Evolutionary conservation across 2,113 vertebrate genomes (phyloP).

Genomic region (Oncorhynchus kisutch): DNA sequence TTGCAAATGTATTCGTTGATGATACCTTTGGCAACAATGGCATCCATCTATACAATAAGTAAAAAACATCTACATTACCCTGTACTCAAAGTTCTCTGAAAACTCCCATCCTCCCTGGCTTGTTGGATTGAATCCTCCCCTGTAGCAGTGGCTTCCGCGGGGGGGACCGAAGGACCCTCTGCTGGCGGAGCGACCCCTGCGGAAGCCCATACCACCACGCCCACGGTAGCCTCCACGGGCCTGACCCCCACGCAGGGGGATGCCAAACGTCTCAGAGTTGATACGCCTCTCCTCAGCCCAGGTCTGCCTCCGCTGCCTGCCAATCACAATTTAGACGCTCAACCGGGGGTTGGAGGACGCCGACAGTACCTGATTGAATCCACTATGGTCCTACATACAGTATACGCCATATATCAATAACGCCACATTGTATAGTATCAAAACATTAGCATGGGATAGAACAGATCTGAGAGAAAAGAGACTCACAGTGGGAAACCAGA

Average conservation of each 20-base stretch:
- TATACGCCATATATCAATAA: too few species aligned
- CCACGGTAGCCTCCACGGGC: conserved; percentile 85
- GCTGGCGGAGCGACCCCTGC: conserved; percentile 75
- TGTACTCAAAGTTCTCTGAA: conserved; percentile 84
- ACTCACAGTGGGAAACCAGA: conserved; percentile 57
- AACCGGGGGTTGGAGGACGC: too few species aligned
- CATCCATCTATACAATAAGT: neutral
- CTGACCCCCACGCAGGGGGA: conserved; percentile 84
- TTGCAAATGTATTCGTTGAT: too few species aligned
- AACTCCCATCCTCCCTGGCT: conserved; percentile 88
- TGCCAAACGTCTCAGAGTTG: conserved; percentile 91
- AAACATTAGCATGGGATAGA: neutral
- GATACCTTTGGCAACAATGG: too few species aligned
- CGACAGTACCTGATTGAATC: neutral
- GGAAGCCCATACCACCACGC: conserved; percentile 81
- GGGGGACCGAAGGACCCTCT: conserved; percentile 78
- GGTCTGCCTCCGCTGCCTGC: conserved; percentile 88
- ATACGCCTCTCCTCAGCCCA: conserved; percentile 91
- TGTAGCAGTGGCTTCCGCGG: conserved; percentile 74
- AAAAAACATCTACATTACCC: conserved; percentile 71
- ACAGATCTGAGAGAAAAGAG: conserved; percentile 1
- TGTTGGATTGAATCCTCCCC: conserved; percentile 85
- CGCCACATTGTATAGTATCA: too few species aligned
- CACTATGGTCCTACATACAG: too few species aligned
- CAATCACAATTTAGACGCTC: neutral